Base-by-base conservation (phyloP, 2,797 vertebrate species). In the Xenops minutus region DNA sequence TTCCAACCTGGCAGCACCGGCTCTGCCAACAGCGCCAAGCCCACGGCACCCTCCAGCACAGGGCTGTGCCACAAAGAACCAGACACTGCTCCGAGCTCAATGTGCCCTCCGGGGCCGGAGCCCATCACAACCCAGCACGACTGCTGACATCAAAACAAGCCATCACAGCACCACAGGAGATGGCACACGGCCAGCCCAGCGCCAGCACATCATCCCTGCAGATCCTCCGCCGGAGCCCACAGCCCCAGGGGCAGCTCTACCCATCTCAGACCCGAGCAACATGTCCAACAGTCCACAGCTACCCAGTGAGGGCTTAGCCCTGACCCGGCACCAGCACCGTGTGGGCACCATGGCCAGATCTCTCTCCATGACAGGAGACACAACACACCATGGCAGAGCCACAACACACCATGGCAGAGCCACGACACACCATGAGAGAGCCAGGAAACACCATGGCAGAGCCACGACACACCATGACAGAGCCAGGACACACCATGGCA, bases 151-250 rank as follows among this genome's bases (percentile, higher is more conserved):
- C 83, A 5, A 73, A 67, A 7, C 0, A 12, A 10, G 37, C 30
- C 63, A 22, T 4, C 11, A 2, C 1, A 0, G 32, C 69, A 5
- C 64, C 3, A 0, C 1, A 2, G 55, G 26, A 48, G 4, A 58
- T 1, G 6, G 41, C 8, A 1, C 16, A 1, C 2, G 0, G 43
- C 36, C 72, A 41, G 72, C 66, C 62, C 76, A 23, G 51, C 1
- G 4, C 62, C 1, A 6, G 66, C 79, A 44, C 74, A 12, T 39
- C 93, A 58, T 17, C 15, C 12, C 52, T 1, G 0, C 0, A 0
- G 39, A 52, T 39, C n/a, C 34, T 10, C 43, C 0, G 0, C 32
- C 0, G 21, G 32, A 79, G 26, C 71, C 71, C 6, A 0, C 0
- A 0, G 74, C 49, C 22, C 44, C 2, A 0, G 32, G 39, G 36